phyloP scores from a whole-genome alignment of 2,888 invertebrate species.

The Cryptosula pallasiana region DNA sequence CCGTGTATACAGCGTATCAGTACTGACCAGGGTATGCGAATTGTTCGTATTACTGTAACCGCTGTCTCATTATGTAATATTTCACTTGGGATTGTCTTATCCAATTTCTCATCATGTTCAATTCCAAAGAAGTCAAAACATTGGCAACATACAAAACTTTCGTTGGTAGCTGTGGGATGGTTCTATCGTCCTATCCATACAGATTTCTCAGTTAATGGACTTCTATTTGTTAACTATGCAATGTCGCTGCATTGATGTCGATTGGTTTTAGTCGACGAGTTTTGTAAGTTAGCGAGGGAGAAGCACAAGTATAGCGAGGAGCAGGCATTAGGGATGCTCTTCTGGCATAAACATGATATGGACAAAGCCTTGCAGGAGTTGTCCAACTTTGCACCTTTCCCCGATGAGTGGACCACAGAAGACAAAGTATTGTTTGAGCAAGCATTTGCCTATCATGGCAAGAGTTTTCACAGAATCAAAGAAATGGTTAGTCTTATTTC shows the following conservation, averaged over 20 bases:
- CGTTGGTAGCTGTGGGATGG: too few relatives aligned
- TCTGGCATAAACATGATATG: slow-evolving; percentile 95
- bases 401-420: slow-evolving; percentile 96
- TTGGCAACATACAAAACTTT: too few relatives aligned
- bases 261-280: slow-evolving; percentile 82
- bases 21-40: slow-evolving; percentile 5
- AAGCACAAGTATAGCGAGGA: slow-evolving; percentile 96
- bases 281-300: slow-evolving; percentile 86
- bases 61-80: too few relatives aligned
- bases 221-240: too few relatives aligned
- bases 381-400: slow-evolving; percentile 93
- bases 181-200: too few relatives aligned
- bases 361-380: slow-evolving; percentile 86
- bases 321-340: slow-evolving; percentile 93
- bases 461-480: slow-evolving; percentile 91
- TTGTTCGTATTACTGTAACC: too few relatives aligned
- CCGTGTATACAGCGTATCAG: slow-evolving; percentile 9
- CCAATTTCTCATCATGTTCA: too few relatives aligned
- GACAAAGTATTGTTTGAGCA: slow-evolving; percentile 97
- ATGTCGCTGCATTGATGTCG: too few relatives aligned
- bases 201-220: too few relatives aligned
- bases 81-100: too few relatives aligned
- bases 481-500: slow-evolving; percentile 74
- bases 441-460: slow-evolving; percentile 96
- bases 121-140: too few relatives aligned